Conservation (phyloP, 1,140 invertebrate species). For the Aleiodes sp. region DNA sequence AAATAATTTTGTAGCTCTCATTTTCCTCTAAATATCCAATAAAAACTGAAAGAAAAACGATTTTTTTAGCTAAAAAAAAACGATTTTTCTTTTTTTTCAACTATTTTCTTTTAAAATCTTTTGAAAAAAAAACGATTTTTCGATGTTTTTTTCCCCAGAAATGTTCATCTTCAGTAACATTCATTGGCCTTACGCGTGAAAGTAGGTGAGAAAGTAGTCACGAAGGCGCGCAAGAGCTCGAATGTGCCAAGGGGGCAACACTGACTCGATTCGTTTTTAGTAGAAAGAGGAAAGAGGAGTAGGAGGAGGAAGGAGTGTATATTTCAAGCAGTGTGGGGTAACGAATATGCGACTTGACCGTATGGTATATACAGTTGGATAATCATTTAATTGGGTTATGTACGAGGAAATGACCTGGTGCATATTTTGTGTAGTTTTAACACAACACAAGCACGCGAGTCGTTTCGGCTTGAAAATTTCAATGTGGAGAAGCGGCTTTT, state of each 20-base stretch:
- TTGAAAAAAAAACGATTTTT: too few relatives aligned
- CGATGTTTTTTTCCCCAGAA: background rate
- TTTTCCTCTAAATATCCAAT: too few relatives aligned
- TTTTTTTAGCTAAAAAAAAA: too few relatives aligned
- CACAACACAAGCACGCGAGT: constrained; percentile 6
- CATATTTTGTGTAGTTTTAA: constrained; percentile 3
- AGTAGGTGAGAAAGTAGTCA: constrained; percentile 39
- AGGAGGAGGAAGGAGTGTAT: background rate
- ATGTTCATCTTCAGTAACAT: constrained; percentile 23
- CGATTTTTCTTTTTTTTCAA: too few relatives aligned
- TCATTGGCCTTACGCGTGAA: constrained; percentile 20
- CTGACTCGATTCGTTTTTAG: too few relatives aligned
- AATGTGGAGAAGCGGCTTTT: background rate
- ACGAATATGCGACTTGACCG: constrained; percentile 6
- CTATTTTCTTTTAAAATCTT: too few relatives aligned
- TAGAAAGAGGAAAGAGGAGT: constrained; percentile 10
- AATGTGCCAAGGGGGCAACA: constrained; percentile 2
- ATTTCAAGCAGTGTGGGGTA: background rate
- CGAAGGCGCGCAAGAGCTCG: constrained; percentile 3
- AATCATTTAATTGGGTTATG: constrained; percentile 65
- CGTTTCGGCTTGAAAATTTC: constrained; percentile 4
- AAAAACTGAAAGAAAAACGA: too few relatives aligned
- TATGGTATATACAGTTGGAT: constrained; percentile 49
- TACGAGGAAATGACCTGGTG: constrained; percentile 62
- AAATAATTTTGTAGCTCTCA: too few relatives aligned